Conservation (phyloP, 1,140 invertebrate genomes). For the Saccostrea cuccullata region DNA sequence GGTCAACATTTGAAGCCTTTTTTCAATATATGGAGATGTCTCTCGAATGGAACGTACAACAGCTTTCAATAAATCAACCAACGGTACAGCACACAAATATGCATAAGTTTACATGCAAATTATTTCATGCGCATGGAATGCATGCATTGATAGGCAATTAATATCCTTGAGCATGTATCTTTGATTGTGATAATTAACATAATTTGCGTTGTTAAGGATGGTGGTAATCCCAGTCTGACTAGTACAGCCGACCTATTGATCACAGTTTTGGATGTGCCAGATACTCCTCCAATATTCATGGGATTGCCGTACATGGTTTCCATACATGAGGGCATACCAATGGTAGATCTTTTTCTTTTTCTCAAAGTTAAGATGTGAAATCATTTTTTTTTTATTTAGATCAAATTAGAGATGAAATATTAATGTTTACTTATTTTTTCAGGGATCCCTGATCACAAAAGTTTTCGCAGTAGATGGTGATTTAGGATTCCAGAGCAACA, state of each 20-base stretch:
- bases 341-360: not conserved
- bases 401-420: too few species aligned
- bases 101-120: too few species aligned
- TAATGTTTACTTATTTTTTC: not conserved
- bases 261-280: not conserved
- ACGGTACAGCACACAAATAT: too few species aligned
- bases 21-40: too few species aligned
- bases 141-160: too few species aligned
- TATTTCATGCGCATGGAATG: too few species aligned
- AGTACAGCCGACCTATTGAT: not conserved
- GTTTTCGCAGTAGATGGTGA: not conserved
- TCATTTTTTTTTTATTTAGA: too few species aligned
- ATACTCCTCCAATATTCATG: conserved; percentile 1
- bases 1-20: too few species aligned
- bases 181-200: not conserved
- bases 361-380: too few species aligned
- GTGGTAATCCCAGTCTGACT: not conserved
- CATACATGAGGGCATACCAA: not conserved
- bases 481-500: not conserved
- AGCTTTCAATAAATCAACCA: too few species aligned
- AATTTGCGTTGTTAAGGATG: not conserved
- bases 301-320: not conserved
- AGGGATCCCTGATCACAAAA: not conserved
- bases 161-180: too few species aligned
- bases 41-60: too few species aligned